Percentiles rank a stretch among this genome's conserved stretches.
These are phyloP conservation scores for Mnemiopsis leidyi DNA, from an alignment of 37 sponge, comb jelly and placozoan species.

Conservation along the genomic window DNA sequence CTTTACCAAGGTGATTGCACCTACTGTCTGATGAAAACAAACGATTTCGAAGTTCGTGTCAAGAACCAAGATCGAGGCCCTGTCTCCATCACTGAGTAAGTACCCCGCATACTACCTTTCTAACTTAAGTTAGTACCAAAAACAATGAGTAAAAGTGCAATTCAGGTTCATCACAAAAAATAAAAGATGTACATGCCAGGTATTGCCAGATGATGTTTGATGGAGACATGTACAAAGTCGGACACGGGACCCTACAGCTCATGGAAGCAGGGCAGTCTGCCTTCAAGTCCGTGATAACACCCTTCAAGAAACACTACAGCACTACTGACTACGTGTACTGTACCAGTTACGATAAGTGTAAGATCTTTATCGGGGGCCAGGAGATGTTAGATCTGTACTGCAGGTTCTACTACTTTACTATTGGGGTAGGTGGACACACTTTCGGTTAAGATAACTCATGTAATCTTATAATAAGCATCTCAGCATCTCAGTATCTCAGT, in stretches of 20 bases:
- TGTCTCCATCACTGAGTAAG: not conserved
- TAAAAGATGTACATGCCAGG: not conserved
- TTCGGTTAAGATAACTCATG: no score
- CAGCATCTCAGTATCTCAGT: no score
- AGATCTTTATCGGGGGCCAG: not conserved
- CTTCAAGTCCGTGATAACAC: not conserved
- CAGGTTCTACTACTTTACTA: not conserved
- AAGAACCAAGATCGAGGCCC: not conserved
- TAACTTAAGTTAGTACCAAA: not conserved
- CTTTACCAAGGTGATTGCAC: constrained; percentile 32
- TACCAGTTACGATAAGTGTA: not conserved
- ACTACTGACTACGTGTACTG: constrained; percentile 24
- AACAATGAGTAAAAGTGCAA: not conserved
- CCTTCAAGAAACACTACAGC: constrained; percentile 47
- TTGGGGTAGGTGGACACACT: not conserved
- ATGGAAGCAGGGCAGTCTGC: not conserved
- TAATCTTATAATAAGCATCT: no score
- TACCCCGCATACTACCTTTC: no score
- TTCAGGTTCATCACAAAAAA: not conserved
- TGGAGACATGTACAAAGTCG: not conserved
- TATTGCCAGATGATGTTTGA: not conserved
- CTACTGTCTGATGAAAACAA: constrained; percentile 43
- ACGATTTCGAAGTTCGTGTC: constrained; percentile 38
- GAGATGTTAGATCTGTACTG: not conserved
- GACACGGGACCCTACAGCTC: not conserved